A percentile compares a stretch with the other conserved stretches of the same genome.
Conservation (phyloP, 2,113 vertebrate genomes). For the Plectropomus leopardus region DNA sequence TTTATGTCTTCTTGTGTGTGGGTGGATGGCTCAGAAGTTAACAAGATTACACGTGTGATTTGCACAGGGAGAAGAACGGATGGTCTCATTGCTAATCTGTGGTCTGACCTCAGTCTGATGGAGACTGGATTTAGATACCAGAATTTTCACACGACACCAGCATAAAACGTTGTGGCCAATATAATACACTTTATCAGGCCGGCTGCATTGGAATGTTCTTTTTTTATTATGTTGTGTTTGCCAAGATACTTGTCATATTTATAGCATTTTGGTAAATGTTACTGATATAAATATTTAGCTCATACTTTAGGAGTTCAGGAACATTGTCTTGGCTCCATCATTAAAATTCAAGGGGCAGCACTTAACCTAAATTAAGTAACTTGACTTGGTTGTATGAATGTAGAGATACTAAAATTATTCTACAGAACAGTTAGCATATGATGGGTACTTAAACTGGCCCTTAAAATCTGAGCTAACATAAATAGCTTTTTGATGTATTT, state of each 20-base stretch:
- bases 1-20: background rate
- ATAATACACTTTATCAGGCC: background rate
- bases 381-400: no score
- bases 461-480: no score
- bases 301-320: background rate
- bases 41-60: conserved; percentile 38
- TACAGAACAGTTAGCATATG: no score
- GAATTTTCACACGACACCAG: background rate
- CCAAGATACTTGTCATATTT: background rate
- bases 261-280: background rate
- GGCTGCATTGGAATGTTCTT: background rate
- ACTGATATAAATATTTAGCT: background rate
- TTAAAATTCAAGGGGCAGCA: no score
- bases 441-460: no score
- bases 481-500: no score
- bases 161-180: background rate
- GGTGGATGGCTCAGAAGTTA: conserved; percentile 16
- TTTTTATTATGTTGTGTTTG: background rate
- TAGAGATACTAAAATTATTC: no score
- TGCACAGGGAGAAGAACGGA: background rate
- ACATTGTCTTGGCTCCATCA: background rate
- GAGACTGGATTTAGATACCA: no score
- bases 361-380: no score
- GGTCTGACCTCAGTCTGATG: background rate
- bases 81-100: conserved; percentile 6